phyloP scores from a whole-genome alignment of 2,888 invertebrate genomes.

The Eupithecia vulgata region DNA sequence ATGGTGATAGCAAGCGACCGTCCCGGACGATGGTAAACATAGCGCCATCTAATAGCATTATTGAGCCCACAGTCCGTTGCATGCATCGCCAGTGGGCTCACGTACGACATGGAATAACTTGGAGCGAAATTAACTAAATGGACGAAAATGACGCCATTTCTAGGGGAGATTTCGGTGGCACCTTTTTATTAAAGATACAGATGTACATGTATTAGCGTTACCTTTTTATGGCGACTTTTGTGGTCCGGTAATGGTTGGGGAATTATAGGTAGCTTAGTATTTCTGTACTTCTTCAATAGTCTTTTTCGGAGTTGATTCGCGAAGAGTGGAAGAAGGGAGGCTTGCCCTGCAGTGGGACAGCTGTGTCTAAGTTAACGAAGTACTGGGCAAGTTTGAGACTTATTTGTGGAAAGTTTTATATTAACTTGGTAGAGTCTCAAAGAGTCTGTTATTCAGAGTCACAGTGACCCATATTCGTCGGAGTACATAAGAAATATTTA shows the following conservation, averaged over 20 bases:
- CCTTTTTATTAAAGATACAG: slow-evolving; percentile 7
- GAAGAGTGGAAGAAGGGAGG: neutral
- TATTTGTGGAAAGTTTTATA: neutral
- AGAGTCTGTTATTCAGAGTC: neutral
- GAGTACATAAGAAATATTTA: neutral
- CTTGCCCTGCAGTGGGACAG: neutral
- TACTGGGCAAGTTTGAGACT: neutral
- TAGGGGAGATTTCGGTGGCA: neutral
- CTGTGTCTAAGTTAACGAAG: neutral
- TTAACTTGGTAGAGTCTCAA: neutral
- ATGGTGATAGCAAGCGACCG: neutral
- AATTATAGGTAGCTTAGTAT: neutral
- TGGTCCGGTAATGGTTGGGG: neutral
- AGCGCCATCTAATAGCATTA: slow-evolving; percentile 73
- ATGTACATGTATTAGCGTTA: neutral
- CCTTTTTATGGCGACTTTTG: neutral
- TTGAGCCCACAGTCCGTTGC: slow-evolving; percentile 57
- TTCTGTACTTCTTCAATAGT: neutral
- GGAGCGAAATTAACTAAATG: slow-evolving; percentile 27
- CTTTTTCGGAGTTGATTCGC: neutral
- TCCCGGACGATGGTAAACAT: slow-evolving; percentile 63
- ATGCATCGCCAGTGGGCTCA: slow-evolving; percentile 43
- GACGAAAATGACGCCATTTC: slow-evolving; percentile 12
- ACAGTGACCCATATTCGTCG: neutral
- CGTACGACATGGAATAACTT: slow-evolving; percentile 30